These are phyloP conservation scores for Tokudaia tokunoshimensis DNA, from an alignment of 2,797 vertebrate genomes.

Conservation along the genomic window DNA sequence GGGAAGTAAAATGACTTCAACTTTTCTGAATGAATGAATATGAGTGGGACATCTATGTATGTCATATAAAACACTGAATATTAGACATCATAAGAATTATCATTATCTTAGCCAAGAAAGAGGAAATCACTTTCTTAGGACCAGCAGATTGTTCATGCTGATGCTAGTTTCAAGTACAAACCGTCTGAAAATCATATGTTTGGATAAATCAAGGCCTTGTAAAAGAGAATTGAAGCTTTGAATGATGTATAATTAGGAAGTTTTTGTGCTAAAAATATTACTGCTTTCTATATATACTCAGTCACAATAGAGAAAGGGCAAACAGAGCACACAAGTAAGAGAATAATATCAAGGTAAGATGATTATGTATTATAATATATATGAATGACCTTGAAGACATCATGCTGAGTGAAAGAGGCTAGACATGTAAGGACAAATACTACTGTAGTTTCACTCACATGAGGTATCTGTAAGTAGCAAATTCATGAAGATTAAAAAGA, in stretches of 20 bases:
- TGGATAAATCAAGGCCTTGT: neutral
- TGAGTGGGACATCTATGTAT: too few relatives aligned
- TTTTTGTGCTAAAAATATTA: slow-evolving; percentile 37
- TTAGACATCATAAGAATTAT: neutral
- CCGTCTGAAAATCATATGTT: slow-evolving; percentile 27
- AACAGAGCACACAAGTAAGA: neutral
- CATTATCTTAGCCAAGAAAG: neutral
- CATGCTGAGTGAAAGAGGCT: neutral
- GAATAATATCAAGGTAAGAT: neutral
- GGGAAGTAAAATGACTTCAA: slow-evolving; percentile 11
- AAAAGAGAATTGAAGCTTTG: slow-evolving; percentile 59
- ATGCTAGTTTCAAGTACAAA: neutral
- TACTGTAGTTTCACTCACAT: neutral
- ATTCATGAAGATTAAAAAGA: neutral
- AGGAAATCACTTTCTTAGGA: neutral
- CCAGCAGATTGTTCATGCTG: neutral
- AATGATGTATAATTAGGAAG: neutral
- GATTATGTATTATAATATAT: accelerated
- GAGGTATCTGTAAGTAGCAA: neutral
- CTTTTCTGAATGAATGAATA: neutral
- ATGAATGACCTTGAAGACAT: neutral
- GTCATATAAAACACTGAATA: neutral
- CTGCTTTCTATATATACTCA: neutral
- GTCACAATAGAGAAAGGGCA: neutral
- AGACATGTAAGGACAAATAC: neutral